These are phyloP conservation scores for Alexandromys fortis DNA, from an alignment of 2,113 vertebrate species.

Conservation along the genomic window DNA sequence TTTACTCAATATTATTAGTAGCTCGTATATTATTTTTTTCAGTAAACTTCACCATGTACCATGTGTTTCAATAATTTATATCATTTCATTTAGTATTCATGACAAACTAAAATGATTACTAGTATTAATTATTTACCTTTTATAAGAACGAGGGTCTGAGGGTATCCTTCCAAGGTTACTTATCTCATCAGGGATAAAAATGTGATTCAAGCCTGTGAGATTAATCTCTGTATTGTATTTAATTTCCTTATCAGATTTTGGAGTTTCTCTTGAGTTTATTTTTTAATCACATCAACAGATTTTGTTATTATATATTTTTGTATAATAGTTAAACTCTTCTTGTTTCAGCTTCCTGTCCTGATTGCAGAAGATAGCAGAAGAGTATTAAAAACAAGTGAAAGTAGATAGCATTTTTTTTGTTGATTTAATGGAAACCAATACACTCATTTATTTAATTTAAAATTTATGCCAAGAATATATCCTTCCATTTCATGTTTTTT, in stretches of 20 bases:
- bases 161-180: background rate
- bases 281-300: slow-evolving; percentile 41
- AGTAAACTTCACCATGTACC: slow-evolving; percentile 3
- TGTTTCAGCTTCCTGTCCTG: slow-evolving; percentile 44
- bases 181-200: background rate
- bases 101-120: background rate
- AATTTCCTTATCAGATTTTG: slow-evolving; percentile 20
- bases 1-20: slow-evolving; percentile 38
- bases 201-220: slow-evolving; percentile 29
- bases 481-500: background rate
- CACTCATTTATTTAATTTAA: slow-evolving; percentile 27
- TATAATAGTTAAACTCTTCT: slow-evolving; percentile 7
- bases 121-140: slow-evolving; percentile 3
- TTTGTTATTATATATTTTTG: slow-evolving; percentile 41
- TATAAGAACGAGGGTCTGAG: background rate
- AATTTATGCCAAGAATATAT: background rate
- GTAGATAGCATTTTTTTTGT: slow-evolving; percentile 17
- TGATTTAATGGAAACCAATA: slow-evolving; percentile 36
- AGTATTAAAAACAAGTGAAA: slow-evolving; percentile 45
- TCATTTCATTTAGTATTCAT: slow-evolving; percentile 55
- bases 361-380: slow-evolving; percentile 17
- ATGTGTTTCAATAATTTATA: slow-evolving; percentile 46
- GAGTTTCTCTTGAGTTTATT: slow-evolving; percentile 42
- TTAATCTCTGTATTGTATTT: slow-evolving; percentile 51
- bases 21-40: slow-evolving; percentile 33